These are phyloP conservation scores for Drosophila murphyi DNA, from an alignment of 1,140 invertebrate species.

Conservation along the genomic window DNA sequence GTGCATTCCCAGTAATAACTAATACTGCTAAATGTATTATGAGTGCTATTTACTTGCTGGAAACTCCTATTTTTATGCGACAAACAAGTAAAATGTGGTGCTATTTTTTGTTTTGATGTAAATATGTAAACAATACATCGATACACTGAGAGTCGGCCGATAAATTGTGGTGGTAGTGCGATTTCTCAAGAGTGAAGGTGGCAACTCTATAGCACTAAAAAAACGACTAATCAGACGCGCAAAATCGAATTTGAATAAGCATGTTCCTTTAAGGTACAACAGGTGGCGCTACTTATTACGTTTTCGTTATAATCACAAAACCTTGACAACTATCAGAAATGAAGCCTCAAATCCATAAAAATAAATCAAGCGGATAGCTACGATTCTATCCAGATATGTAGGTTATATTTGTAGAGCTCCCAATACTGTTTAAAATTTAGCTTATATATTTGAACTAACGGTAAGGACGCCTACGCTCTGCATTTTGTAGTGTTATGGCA, in stretches of 20 bases:
- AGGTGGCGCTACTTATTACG: neutral
- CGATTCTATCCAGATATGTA: neutral
- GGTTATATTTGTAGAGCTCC: conserved; percentile 32
- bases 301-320: neutral
- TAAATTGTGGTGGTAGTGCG: conserved; percentile 25
- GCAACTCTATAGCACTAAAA: neutral
- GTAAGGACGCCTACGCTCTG: conserved; percentile 60
- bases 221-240: too few species aligned
- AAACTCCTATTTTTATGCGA: conserved; percentile 26
- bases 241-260: neutral
- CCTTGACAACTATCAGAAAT: neutral
- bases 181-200: neutral
- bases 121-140: conserved; percentile 39
- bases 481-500: conserved; percentile 75
- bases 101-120: conserved; percentile 11
- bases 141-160: conserved; percentile 8
- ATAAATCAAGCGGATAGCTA: neutral
- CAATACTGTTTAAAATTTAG: conserved; percentile 48
- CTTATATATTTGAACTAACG: conserved; percentile 22
- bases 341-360: neutral
- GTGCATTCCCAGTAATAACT: conserved; percentile 34
- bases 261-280: neutral
- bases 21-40: conserved; percentile 45
- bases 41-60: conserved; percentile 60
- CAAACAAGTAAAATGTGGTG: conserved; percentile 28